Conservation (phyloP, 2,113 vertebrate genomes). For the Varanus komodoensis region DNA sequence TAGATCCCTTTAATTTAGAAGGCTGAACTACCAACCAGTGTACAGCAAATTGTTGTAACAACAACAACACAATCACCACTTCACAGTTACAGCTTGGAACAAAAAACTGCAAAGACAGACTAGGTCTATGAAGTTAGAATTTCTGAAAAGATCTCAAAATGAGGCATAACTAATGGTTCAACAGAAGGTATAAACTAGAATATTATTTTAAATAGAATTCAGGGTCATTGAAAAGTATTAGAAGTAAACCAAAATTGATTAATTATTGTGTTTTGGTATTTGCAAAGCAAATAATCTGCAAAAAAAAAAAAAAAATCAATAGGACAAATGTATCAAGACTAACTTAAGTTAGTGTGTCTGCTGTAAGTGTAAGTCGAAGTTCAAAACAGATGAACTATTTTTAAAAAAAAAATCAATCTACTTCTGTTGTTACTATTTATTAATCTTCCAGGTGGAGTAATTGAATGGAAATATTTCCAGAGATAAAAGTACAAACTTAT, state of each 20-base stretch:
- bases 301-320: neutral
- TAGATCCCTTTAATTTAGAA: slow-evolving; percentile 55
- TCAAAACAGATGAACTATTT: neutral
- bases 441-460: neutral
- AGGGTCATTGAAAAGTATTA: slow-evolving; percentile 11
- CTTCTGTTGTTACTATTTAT: neutral
- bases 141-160: slow-evolving; percentile 48
- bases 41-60: slow-evolving; percentile 44
- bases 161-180: slow-evolving; percentile 65
- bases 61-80: slow-evolving; percentile 40
- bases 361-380: neutral
- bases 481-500: neutral
- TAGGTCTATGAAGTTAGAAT: slow-evolving; percentile 32
- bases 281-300: slow-evolving; percentile 11
- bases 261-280: slow-evolving; percentile 46
- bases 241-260: slow-evolving; percentile 37
- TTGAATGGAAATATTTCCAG: neutral
- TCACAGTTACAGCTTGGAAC: slow-evolving; percentile 63
- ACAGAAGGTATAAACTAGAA: slow-evolving; percentile 51
- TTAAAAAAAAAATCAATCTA: neutral
- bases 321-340: neutral
- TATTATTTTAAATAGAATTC: slow-evolving; percentile 40
- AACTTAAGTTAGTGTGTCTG: neutral
- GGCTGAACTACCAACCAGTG: slow-evolving; percentile 46
- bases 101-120: slow-evolving; percentile 55